Evolutionary conservation across 2,888 invertebrate species (phyloP), one percentile per base, ranked within the genome.

Genomic region (Cyclophora albipunctata): DNA sequence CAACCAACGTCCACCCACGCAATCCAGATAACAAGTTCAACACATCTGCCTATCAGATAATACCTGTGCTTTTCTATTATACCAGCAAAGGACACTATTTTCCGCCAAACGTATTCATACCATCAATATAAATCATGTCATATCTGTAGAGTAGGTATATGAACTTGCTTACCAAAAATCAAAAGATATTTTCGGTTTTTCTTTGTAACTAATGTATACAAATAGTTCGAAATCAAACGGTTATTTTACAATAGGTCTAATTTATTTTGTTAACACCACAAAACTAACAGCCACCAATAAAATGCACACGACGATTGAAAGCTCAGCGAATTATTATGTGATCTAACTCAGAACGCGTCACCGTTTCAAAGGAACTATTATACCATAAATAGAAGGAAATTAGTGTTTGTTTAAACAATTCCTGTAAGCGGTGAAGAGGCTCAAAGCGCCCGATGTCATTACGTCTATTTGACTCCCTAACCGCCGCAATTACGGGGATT

Each of bases 381-480:
- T 3, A 7, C 20, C 3, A 48, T 43, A 45, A 52, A 51, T 48
- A 49, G 43, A 7, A 48, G 40, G 34, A 48, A 42, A 42, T 55
- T 51, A 58, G 58, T 73, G 69, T 77, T 77, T 75, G 75, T 69
- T 73, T 67, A 65, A 64, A 59, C 55, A 49, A 55, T 63, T 60
- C 58, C 54, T 51, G 48, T 71, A 75, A 75, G 65, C 71, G 69
- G 69, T 60, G 60, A 56, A 54, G 62, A 59, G 55, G 73, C 65
- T 80, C 77, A 83, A 85, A 84, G 75, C 77, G 75, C 60, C 78
- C 81, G 80, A 77, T 84, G 80, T 82, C 82, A 85, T 86, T 86
- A 86, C 69, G 64, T 66, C 67, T 57, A 73, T 75, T 71, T 69
- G 64, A 63, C 67, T 69, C 71, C 66, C 71, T 66, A 69, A 66